Base-by-base conservation (phyloP, 2,797 vertebrate genomes). In the Acrossocheilus wenchowensis region DNA sequence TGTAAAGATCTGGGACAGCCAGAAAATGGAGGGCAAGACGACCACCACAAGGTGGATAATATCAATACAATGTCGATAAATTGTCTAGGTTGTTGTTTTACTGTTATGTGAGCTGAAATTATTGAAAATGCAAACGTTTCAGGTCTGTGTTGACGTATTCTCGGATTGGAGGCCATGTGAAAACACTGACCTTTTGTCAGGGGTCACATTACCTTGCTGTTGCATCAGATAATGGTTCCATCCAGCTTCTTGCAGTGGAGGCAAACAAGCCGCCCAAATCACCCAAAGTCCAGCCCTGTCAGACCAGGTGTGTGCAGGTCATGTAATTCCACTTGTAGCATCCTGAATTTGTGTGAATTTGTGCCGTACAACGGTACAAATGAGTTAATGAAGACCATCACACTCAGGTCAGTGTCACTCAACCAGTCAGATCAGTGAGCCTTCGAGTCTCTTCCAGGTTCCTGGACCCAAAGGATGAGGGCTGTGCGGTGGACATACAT, bases 11-110 rank as follows among this genome's bases (percentile, higher is more conserved):
- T 99, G 98, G 98, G 98, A 99, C 92, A 99, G 98, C 88, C 98
- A 99, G 89, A 99, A 99, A 95, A 99, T 99, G 98, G 98, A 99
- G 93, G 98, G 98, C 60, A 99, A 99, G 93, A 99, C 98, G 66
- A 99, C 98, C 7, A 99, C 98, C 72, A 99, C 98, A 86, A 97
- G 98, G 98, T 98, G 52, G 71, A 15, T 68, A 23, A 45, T 39
- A 19, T 54, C 64, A 74, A 69, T 69, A 68, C 11, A 8, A 73
- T 5, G 5, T 69, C 7, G 12, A 26, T 41, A 6, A 5, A 64
- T 64, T 45, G 26, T 62, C 14, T 7, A 21, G 4, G 23, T 78
- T 39, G 34, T 39, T 30, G 45, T 75, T 26, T 45, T 48, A 48
- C 74, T 23, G 10, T 23, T 14, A 78, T 60, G 2, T 5, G 36